phyloP scores from a whole-genome alignment of 2,888 invertebrate species.

The Leptura quadrifasciata region DNA sequence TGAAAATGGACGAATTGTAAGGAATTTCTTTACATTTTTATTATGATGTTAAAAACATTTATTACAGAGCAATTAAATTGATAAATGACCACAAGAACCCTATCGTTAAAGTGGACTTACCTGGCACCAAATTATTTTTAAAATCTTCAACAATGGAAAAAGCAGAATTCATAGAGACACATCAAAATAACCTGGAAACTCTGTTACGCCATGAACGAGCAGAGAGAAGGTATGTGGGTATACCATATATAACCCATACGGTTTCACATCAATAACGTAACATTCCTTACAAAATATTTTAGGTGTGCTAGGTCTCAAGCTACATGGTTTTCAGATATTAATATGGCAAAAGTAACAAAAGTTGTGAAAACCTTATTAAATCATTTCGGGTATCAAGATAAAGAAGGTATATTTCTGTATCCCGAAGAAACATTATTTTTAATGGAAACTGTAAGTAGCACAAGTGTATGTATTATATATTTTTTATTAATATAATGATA shows the following conservation, averaged over 20 bases:
- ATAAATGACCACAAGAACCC: conserved; percentile 67
- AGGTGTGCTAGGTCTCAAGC: conserved; percentile 67
- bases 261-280: neutral
- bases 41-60: conserved; percentile 10
- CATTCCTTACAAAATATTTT: conserved; percentile 39
- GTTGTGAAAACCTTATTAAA: conserved; percentile 61
- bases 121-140: conserved; percentile 63
- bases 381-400: conserved; percentile 68
- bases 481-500: conserved; percentile 28
- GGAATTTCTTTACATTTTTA: neutral
- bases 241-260: conserved; percentile 18
- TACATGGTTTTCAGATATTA: conserved; percentile 62
- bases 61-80: conserved; percentile 64
- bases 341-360: conserved; percentile 63
- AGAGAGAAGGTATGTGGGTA: conserved; percentile 63
- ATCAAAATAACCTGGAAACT: conserved; percentile 56
- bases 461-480: conserved; percentile 15
- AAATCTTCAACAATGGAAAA: conserved; percentile 51
- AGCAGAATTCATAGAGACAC: conserved; percentile 51
- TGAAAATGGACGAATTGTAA: conserved; percentile 39
- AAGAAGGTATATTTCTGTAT: conserved; percentile 70
- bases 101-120: conserved; percentile 61
- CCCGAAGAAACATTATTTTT: conserved; percentile 82
- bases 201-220: conserved; percentile 62
- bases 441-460: conserved; percentile 78